These are phyloP conservation scores for Bathybates hornii DNA, from an alignment of 2,113 vertebrate genomes.

Conservation along the genomic window DNA sequence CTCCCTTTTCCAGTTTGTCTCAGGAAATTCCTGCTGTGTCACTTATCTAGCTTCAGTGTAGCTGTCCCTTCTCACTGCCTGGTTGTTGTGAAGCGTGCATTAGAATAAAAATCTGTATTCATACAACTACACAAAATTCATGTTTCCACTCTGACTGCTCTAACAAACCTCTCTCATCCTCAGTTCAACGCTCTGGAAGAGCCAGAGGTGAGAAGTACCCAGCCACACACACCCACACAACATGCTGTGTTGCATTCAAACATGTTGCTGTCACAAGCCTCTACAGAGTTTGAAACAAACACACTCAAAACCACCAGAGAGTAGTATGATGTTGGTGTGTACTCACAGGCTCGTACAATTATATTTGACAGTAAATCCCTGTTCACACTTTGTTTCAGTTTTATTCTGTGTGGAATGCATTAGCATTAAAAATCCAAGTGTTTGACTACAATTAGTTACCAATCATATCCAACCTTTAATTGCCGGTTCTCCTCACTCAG, in stretches of 20 bases:
- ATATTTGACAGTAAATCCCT: not conserved
- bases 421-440: not conserved
- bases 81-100: not conserved
- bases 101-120: not conserved
- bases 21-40: not conserved
- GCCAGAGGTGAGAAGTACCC: not conserved
- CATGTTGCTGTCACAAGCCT: not conserved
- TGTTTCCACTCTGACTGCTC: not conserved
- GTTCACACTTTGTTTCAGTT: not conserved
- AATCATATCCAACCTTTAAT: constrained; percentile 76
- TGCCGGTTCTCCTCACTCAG: constrained; percentile 89
- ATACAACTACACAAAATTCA: not conserved
- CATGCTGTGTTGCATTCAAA: not conserved
- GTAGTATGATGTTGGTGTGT: not conserved
- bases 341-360: not conserved
- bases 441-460: not conserved
- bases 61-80: not conserved
- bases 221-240: not conserved
- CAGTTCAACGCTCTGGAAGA: not conserved
- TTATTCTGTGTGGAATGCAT: constrained; percentile 69
- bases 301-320: not conserved
- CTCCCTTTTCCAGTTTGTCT: not conserved
- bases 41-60: not conserved
- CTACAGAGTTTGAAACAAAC: not conserved
- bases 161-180: not conserved